phyloP scores from a whole-genome alignment of 1,140 invertebrate species.

The Dryas iulia region DNA sequence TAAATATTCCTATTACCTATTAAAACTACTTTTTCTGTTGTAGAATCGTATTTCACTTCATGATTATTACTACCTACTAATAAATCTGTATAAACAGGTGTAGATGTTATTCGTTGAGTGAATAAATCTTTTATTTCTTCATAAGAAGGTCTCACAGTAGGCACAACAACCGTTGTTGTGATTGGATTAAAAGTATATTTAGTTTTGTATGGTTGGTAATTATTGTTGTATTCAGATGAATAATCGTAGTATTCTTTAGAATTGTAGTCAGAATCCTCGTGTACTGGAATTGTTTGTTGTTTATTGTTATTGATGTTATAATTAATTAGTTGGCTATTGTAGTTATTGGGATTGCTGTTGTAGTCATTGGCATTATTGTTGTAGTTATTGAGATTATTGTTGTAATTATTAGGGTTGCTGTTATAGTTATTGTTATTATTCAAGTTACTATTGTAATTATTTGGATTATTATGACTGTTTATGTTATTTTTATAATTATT shows the following conservation, averaged over 20 bases:
- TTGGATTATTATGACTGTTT: constrained; percentile 20
- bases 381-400: constrained; percentile 1
- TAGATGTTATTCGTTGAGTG: constrained; percentile 30
- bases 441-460: constrained; percentile 31
- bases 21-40: constrained; percentile 49
- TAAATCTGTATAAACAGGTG: constrained; percentile 18
- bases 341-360: background rate
- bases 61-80: constrained; percentile 27
- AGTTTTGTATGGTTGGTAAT: constrained; percentile 47
- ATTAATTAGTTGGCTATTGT: background rate
- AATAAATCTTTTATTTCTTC: constrained; percentile 55
- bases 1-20: constrained; percentile 45
- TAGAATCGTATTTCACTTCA: constrained; percentile 41
- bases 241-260: constrained; percentile 67
- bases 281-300: constrained; percentile 40
- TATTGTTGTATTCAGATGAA: constrained; percentile 53
- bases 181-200: constrained; percentile 36
- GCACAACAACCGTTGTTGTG: constrained; percentile 17
- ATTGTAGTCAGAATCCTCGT: constrained; percentile 51
- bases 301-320: constrained; percentile 19
- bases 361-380: constrained; percentile 22
- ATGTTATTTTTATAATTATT: constrained; percentile 26
- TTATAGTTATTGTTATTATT: constrained; percentile 32
- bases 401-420: constrained; percentile 24
- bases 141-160: constrained; percentile 52